Conservation (phyloP, 2,113 vertebrate genomes). For the Menidia beryllina region DNA sequence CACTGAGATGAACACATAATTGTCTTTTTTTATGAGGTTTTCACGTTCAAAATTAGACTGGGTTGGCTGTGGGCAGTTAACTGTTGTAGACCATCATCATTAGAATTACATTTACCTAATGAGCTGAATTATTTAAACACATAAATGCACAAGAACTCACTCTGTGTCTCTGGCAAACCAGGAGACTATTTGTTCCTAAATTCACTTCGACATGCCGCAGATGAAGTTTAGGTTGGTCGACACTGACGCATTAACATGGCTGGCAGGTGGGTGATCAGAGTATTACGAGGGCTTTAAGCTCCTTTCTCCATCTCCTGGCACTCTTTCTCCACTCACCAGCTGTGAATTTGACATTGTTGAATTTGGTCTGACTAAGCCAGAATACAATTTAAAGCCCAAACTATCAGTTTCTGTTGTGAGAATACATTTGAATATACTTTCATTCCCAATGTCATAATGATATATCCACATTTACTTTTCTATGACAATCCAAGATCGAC, state of each 20-base stretch:
- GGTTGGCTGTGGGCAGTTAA: no score
- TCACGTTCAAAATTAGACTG: no score
- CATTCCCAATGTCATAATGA: no score
- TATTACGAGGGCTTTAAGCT: conserved; percentile 45
- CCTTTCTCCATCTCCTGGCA: conserved; percentile 25
- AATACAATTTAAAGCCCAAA: conserved; percentile 6
- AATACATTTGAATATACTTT: neutral
- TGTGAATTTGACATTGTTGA: conserved; percentile 34
- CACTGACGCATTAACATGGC: neutral
- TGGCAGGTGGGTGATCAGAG: neutral
- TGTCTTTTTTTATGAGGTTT: no score
- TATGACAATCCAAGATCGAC: neutral
- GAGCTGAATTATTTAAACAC: no score
- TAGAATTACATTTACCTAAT: no score
- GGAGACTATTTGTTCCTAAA: neutral
- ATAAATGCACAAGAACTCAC: neutral
- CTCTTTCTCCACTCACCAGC: conserved; percentile 8
- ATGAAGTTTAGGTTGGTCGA: neutral
- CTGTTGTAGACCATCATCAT: no score
- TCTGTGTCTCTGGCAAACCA: neutral
- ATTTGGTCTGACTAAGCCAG: neutral
- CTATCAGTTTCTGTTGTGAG: neutral
- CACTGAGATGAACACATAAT: no score
- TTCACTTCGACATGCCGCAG: neutral
- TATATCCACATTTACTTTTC: neutral